Conservation (phyloP, 2,113 vertebrate species). For the Platycercus adscitus region DNA sequence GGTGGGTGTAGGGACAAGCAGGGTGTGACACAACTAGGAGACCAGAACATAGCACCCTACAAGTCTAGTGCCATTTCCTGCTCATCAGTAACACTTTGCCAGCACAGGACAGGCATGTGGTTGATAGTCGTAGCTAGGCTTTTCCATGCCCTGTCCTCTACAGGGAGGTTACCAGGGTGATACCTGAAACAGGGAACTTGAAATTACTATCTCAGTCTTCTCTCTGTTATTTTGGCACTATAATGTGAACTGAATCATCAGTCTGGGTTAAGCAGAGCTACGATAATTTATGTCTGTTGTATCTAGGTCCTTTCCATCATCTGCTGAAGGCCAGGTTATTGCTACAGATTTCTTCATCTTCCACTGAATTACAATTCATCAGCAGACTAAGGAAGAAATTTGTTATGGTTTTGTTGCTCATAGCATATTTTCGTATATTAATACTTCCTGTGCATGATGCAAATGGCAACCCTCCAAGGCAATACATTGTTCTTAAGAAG, state of each 20-base stretch:
- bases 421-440: conserved; percentile 19
- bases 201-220: not conserved
- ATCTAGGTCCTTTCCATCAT: not conserved
- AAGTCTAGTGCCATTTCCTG: not conserved
- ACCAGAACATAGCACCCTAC: not conserved
- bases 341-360: not conserved
- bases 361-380: conserved; percentile 9
- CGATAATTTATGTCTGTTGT: not conserved
- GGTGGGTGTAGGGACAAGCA: not conserved
- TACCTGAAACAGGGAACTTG: not conserved
- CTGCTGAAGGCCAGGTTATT: not conserved
- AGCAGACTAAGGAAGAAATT: conserved; percentile 31
- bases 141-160: not conserved
- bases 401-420: not conserved
- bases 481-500: conserved; percentile 30
- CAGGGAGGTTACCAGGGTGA: not conserved
- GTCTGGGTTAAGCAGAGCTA: not conserved
- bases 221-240: not conserved
- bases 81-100: not conserved
- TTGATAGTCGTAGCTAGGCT: not conserved
- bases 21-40: not conserved
- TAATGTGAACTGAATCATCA: not conserved
- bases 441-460: conserved; percentile 8
- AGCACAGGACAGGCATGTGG: not conserved
- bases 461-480: conserved; percentile 45